Conservation (phyloP, 2,888 invertebrate species). For the Auanema sp. region DNA sequence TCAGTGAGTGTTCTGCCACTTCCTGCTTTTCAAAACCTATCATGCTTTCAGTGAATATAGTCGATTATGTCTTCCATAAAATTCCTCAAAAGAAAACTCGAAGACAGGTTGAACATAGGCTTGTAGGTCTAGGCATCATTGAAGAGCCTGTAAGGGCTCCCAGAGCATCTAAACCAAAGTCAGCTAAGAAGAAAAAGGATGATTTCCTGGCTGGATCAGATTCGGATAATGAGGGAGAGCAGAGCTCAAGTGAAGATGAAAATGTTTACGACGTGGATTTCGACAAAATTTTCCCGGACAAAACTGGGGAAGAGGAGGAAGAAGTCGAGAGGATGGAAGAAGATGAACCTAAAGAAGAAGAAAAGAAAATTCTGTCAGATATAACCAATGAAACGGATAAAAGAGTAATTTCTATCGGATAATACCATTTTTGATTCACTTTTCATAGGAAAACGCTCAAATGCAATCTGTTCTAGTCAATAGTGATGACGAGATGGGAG, state of each 20-base stretch:
- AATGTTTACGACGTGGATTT: conserved; percentile 5
- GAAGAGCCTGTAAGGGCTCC: background rate
- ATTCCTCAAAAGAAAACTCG: conserved; percentile 34
- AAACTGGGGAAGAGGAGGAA: conserved; percentile 1
- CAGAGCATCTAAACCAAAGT: background rate
- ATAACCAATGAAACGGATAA: conserved; percentile 11
- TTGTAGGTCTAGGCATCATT: conserved; percentile 27
- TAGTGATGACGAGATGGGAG: no score
- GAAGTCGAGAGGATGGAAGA: conserved; percentile 11
- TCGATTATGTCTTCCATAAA: conserved; percentile 30
- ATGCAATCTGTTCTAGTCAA: no score
- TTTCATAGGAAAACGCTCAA: no score
- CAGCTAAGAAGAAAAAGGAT: background rate
- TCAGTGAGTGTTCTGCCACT: background rate
- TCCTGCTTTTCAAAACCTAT: conserved; percentile 4
- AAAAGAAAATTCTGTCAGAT: conserved; percentile 15
- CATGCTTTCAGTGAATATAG: conserved; percentile 23
- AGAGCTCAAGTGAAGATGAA: background rate
- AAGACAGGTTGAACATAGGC: conserved; percentile 30
- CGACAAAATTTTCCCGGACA: conserved; percentile 14
- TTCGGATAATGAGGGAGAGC: background rate
- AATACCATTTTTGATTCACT: background rate
- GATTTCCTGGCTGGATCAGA: background rate
- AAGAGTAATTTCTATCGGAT: background rate
- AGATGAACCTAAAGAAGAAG: conserved; percentile 7